Base-by-base conservation (phyloP, 2,797 vertebrate species). In the Crypturellus tataupa region DNA sequence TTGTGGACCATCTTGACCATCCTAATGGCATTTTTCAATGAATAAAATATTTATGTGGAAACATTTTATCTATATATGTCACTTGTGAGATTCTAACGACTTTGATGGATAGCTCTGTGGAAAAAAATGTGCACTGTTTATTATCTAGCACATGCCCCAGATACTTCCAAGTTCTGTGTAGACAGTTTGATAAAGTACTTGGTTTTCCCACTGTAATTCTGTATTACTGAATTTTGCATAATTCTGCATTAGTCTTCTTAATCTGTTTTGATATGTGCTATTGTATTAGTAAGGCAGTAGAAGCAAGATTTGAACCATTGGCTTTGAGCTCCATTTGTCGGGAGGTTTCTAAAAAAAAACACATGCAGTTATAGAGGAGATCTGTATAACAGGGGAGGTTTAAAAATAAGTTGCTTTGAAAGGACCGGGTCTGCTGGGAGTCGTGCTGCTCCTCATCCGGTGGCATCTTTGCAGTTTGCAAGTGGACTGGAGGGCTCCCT, bases 131-230 rank as follows among this genome's bases (percentile, higher is more conserved):
- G 73, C 62, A 47, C 49, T 89, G 40, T 70, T 89, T 93, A 68
- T 94, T 92, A 88, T 84, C 80, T 95, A 85, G 65, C 82, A 91
- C 92, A 80, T 92, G 72, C 80, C 91, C 93, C 63, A 96, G 89
- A 94, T 94, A 94, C 33, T 83, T 94, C 65, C 20, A 80, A 69
- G 75, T 87, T 90, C 53, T 96, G 37, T 87, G 23, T 40, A 76
- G 58, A n/a, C 85, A 87, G 62, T 91, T 93, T 95, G 93, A 93
- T 93, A 91, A 83, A 89, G 46, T 92, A 31, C 20, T 95, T 92
- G 62, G 40, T 92, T 96, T 96, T 65, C 65, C 58, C 20, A 27
- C 76, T 85, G 19, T 73, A 92, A 82, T 92, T 93, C 87, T 75
- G 10, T 89, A 17, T 68, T 91, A 93, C 72, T 85, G 77, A 87